Evolutionary conservation across 2,888 invertebrate genomes (phyloP).

Genomic region (Eugnorisma glareosa): DNA sequence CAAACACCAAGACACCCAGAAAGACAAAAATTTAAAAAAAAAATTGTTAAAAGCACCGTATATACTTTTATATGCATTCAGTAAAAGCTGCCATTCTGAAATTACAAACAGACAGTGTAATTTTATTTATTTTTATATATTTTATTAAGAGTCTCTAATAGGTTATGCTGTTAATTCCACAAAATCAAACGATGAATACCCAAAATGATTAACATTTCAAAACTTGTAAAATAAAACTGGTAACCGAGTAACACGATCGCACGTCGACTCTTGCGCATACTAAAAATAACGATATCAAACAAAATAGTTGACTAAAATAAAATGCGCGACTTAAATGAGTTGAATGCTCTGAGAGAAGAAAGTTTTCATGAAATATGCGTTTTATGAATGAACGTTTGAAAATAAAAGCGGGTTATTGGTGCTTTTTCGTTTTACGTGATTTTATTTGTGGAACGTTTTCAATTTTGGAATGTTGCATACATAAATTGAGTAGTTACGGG

Average conservation of each 20-base stretch:
- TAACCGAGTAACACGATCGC: conserved; percentile 49
- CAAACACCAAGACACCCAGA: too few relatives aligned
- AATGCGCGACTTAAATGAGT: conserved; percentile 43
- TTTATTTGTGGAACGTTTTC: too few relatives aligned
- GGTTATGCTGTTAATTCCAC: accelerated
- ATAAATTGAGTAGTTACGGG: too few relatives aligned
- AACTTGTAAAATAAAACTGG: not conserved
- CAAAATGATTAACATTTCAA: not conserved
- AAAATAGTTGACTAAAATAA: conserved; percentile 57
- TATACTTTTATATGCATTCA: too few relatives aligned
- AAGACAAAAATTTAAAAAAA: too few relatives aligned
- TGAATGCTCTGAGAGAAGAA: conserved; percentile 47
- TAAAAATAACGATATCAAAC: conserved; percentile 58
- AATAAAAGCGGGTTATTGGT: not conserved
- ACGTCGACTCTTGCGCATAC: conserved; percentile 9
- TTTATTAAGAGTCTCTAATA: too few relatives aligned
- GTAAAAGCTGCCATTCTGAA: too few relatives aligned
- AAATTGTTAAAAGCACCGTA: too few relatives aligned
- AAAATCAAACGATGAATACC: not conserved
- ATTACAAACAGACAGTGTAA: too few relatives aligned
- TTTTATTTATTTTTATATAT: too few relatives aligned
- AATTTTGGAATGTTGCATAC: too few relatives aligned
- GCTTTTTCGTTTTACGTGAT: too few relatives aligned
- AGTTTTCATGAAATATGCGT: conserved; percentile 28
- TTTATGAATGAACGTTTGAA: conserved; percentile 50